Base-by-base conservation (phyloP, 2,797 vertebrate genomes). In the Erpetoichthys calabaricus region DNA sequence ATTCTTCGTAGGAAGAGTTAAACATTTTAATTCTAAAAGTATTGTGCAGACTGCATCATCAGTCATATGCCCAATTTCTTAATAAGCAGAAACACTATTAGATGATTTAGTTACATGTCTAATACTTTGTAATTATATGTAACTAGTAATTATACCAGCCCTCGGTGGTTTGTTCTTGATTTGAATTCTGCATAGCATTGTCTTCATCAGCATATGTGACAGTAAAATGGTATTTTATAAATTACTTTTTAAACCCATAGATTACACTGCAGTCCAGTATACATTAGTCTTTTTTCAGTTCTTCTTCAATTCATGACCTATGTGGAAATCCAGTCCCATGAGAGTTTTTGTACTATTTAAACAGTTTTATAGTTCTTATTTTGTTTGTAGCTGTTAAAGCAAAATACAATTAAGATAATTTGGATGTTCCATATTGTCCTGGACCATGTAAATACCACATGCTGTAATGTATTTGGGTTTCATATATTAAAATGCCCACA, bases 291-390 rank as follows among this genome's bases (percentile, higher is more conserved):
- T 45, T 41, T 60, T 68, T 68, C 58, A 63, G 70, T 77, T 66
- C 44, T 66, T 25, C 25, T 25, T 25, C 25, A 25, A 25, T 74
- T 78, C 80, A 79, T 80, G 70, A 74, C 25, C 80, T 78, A 79
- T 85, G 86, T 91, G 77, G 80, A 83, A 85, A 57, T 80, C 81
- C 82, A 85, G 86, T 81, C 25, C 83, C 86, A 82, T 69, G 83
- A 83, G 84, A 81, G 80, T 88, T 90, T 86, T 93, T 93, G 84
- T 95, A 92, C 87, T 86, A 86, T 90, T 91, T 88, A 87, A 81
- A 87, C 86, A 86, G 85, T 90, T 91, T 92, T 89, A 85, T 90
- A 88, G 89, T 89, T 91, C 83, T 81, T 65, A 82, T 94, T 95
- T 91, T 79, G 86, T 91, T 89, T 87, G 84, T 90, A 89, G 84